Percentiles rank a stretch among this genome's conserved stretches.
phyloP scores from a whole-genome alignment of 1,140 invertebrate genomes.

The Trachelipus rathkii region DNA sequence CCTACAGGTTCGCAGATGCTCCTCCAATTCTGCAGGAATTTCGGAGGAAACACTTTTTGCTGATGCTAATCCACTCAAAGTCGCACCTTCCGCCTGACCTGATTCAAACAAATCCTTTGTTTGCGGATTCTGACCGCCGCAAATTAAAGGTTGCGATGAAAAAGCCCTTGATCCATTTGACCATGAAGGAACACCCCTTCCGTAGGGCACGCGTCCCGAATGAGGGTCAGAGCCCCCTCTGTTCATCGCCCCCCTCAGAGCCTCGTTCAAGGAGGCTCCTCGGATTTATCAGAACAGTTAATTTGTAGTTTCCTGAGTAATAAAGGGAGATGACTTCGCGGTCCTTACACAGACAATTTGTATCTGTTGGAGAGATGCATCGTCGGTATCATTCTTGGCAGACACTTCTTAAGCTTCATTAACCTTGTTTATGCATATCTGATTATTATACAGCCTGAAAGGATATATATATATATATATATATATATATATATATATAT shows the following conservation, averaged over 20 bases:
- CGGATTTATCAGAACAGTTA: too few species aligned
- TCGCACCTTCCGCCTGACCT: neutral
- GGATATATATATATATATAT: too few species aligned
- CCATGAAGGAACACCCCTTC: neutral
- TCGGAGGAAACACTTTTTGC: neutral
- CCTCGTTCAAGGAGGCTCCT: too few species aligned
- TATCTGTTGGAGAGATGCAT: too few species aligned
- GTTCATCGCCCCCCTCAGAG: neutral
- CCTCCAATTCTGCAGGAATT: conserved; percentile 33
- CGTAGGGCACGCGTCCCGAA: neutral
- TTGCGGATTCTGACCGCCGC: neutral
- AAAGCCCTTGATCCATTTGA: neutral
- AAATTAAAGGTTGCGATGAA: neutral
- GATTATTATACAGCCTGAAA: too few species aligned
- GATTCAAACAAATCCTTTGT: neutral
- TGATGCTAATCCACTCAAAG: neutral
- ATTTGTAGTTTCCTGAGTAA: too few species aligned
- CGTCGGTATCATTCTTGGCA: too few species aligned
- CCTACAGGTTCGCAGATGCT: conserved; percentile 44
- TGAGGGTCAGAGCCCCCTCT: neutral
- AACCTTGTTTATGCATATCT: too few species aligned
- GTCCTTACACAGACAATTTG: too few species aligned
- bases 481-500: too few species aligned
- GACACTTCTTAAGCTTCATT: too few species aligned
- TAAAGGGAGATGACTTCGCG: too few species aligned